Evolutionary conservation across 2,888 invertebrate genomes (phyloP).

Genomic region (Diaprepes abbreviatus): DNA sequence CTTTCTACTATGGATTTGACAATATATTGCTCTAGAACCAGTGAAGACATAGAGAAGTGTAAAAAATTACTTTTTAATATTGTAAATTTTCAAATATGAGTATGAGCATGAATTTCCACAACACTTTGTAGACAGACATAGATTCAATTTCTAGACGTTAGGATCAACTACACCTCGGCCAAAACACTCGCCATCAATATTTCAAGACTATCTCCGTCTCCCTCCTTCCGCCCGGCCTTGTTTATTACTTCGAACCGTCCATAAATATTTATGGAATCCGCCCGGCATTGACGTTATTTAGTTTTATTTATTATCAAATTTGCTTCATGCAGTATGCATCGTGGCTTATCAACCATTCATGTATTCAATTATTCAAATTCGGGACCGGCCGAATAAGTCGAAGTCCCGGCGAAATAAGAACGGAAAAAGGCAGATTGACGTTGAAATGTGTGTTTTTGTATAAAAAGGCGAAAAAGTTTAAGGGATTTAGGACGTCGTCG

Average conservation of each 20-base stretch:
- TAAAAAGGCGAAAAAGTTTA: conserved; percentile 56
- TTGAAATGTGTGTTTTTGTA: conserved; percentile 59
- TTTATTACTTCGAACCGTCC: conserved; percentile 43
- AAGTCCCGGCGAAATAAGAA: conserved; percentile 46
- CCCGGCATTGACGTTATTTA: conserved; percentile 66
- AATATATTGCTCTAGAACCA: too few relatives aligned
- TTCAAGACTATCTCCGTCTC: conserved; percentile 11
- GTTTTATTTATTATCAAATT: conserved; percentile 69
- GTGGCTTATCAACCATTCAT: conserved; percentile 68
- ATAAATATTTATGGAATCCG: conserved; percentile 49
- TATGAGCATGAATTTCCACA: too few relatives aligned
- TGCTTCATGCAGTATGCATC: conserved; percentile 68
- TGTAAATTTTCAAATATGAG: too few relatives aligned
- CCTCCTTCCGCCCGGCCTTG: conserved; percentile 46
- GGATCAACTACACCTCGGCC: conserved; percentile 1
- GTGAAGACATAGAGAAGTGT: too few relatives aligned
- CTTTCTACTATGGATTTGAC: too few relatives aligned
- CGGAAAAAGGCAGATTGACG: conserved; percentile 64
- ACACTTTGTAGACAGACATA: too few relatives aligned
- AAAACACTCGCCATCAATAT: conserved; percentile 11
- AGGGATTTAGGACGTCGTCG: conserved; percentile 15
- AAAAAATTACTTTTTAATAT: too few relatives aligned
- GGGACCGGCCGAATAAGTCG: conserved; percentile 55
- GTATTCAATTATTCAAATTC: conserved; percentile 69
- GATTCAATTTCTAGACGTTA: not conserved